Evolutionary conservation across 2,888 invertebrate genomes (phyloP).

Genomic region (Tetranychus truncatus): DNA sequence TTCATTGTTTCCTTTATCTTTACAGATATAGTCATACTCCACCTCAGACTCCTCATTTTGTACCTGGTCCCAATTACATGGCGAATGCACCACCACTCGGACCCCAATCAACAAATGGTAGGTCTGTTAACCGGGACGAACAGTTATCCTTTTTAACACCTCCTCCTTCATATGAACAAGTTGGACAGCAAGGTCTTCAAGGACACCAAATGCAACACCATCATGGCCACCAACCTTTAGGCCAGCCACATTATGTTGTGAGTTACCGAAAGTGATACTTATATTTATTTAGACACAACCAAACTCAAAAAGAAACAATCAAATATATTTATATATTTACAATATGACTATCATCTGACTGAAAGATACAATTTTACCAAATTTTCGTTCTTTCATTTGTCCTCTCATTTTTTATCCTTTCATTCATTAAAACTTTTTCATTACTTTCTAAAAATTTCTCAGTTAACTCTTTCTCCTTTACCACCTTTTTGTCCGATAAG

Average conservation of each 20-base stretch:
- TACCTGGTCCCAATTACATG: neutral
- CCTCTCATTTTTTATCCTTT: too few relatives aligned
- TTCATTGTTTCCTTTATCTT: neutral
- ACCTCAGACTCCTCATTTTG: constrained; percentile 28
- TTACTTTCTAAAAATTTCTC: too few relatives aligned
- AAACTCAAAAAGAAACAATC: neutral
- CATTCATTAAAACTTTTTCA: too few relatives aligned
- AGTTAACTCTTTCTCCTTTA: too few relatives aligned
- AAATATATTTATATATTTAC: neutral
- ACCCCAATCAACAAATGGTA: constrained; percentile 7
- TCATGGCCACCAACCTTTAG: neutral
- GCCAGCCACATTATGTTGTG: constrained; percentile 19
- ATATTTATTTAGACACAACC: neutral
- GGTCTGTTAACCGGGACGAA: constrained; percentile 19
- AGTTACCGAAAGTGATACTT: constrained; percentile 16
- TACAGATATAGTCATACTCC: constrained; percentile 27
- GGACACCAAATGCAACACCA: constrained; percentile 13
- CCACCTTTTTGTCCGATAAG: too few relatives aligned
- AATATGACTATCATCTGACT: neutral
- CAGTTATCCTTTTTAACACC: constrained; percentile 21
- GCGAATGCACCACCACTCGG: constrained; percentile 3
- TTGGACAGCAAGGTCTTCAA: constrained; percentile 17
- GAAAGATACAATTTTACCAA: too few relatives aligned
- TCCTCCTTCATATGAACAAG: constrained; percentile 22
- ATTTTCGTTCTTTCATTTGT: too few relatives aligned